phyloP scores from a whole-genome alignment of 2,113 vertebrate genomes.

The Oryzias melastigma region DNA sequence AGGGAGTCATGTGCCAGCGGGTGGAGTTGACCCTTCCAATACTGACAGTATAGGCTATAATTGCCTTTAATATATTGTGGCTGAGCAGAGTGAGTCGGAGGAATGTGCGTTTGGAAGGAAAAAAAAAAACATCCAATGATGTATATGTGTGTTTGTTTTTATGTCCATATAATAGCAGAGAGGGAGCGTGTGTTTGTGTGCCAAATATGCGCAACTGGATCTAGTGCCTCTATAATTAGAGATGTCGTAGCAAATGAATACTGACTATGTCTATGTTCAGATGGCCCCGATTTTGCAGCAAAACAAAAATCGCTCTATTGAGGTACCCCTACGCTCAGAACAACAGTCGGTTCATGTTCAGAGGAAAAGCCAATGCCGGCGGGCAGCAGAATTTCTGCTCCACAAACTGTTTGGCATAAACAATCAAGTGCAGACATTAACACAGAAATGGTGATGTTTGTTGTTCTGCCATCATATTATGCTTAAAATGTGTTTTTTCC shows the following conservation, averaged over 20 bases:
- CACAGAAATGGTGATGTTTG: too few relatives aligned
- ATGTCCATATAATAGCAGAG: slow-evolving; percentile 14
- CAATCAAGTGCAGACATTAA: too few relatives aligned
- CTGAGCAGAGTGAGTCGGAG: slow-evolving; percentile 42
- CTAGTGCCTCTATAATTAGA: slow-evolving; percentile 38
- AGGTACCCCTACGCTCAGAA: too few relatives aligned
- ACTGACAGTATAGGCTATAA: slow-evolving; percentile 43
- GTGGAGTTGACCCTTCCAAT: slow-evolving; percentile 52
- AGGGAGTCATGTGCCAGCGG: slow-evolving; percentile 47
- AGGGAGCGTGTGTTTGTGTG: slow-evolving; percentile 9
- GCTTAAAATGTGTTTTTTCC: too few relatives aligned
- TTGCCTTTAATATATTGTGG: slow-evolving; percentile 58
- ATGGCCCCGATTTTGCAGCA: not conserved
- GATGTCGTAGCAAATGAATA: not conserved
- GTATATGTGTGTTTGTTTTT: slow-evolving; percentile 11
- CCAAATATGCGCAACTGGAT: slow-evolving; percentile 38
- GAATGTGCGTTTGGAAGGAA: slow-evolving; percentile 40
- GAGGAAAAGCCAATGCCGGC: not conserved
- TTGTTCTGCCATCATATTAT: too few relatives aligned
- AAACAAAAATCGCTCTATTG: not conserved
- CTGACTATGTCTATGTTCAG: not conserved
- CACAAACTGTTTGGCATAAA: too few relatives aligned
- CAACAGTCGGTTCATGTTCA: not conserved
- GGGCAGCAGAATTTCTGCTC: too few relatives aligned
- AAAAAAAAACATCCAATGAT: slow-evolving; percentile 13